Conservation (phyloP, 2,113 vertebrate species). For the Centrocercus urophasianus region DNA sequence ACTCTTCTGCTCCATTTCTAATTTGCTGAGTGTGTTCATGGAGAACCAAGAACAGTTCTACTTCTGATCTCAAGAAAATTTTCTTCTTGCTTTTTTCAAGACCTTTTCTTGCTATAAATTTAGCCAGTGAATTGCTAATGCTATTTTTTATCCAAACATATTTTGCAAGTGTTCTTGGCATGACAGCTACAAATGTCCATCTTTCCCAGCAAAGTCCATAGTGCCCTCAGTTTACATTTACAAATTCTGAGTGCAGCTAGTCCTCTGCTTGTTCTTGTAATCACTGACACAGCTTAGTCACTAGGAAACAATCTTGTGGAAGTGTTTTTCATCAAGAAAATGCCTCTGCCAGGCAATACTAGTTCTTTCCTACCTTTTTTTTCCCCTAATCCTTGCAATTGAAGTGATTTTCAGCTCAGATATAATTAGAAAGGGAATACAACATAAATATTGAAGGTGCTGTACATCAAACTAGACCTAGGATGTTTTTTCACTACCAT, state of each 20-base stretch:
- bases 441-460: not conserved
- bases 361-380: not conserved
- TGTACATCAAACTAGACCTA: not conserved
- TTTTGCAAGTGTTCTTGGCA: not conserved
- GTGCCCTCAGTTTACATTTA: not conserved
- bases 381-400: not conserved
- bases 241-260: not conserved
- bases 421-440: not conserved
- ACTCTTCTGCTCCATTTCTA: not conserved
- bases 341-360: not conserved
- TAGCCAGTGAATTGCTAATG: not conserved
- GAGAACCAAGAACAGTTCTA: not conserved
- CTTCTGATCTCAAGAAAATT: not conserved
- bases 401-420: not conserved
- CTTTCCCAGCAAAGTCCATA: not conserved
- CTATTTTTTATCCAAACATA: not conserved
- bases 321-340: not conserved
- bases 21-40: not conserved
- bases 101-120: not conserved
- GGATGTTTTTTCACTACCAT: constrained; percentile 13
- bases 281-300: not conserved
- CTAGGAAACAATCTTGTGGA: not conserved
- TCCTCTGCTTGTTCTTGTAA: not conserved
- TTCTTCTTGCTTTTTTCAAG: not conserved
- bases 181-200: not conserved